These are phyloP conservation scores for Nesoenas mayeri DNA, from an alignment of 2,113 vertebrate species.

Conservation along the genomic window DNA sequence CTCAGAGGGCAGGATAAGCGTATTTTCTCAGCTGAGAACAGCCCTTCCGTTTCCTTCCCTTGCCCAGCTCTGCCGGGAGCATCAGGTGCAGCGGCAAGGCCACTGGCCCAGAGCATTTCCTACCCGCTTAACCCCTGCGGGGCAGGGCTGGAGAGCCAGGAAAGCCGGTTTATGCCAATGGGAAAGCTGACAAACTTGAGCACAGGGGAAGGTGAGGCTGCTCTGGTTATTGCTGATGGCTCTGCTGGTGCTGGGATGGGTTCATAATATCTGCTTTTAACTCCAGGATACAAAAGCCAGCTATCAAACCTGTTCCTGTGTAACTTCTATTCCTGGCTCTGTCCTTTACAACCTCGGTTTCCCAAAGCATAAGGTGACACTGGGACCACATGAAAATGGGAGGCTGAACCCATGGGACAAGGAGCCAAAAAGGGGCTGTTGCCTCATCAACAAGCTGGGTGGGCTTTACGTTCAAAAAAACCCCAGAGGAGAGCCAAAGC, in stretches of 20 bases:
- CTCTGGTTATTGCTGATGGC: background rate
- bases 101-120: background rate
- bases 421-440: background rate
- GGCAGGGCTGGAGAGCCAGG: background rate
- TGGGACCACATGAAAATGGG: background rate
- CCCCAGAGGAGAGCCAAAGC: background rate
- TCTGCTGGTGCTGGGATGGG: background rate
- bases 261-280: background rate
- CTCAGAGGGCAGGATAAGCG: conserved; percentile 35
- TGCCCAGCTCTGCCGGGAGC: background rate
- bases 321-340: background rate
- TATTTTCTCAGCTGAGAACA: conserved; percentile 56
- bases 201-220: background rate
- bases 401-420: background rate
- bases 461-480: background rate
- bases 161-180: background rate
- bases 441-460: background rate
- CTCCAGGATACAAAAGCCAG: background rate
- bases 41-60: conserved; percentile 66
- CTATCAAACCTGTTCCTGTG: background rate
- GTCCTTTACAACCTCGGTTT: background rate
- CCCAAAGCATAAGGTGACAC: background rate
- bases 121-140: conserved; percentile 13
- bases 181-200: background rate
- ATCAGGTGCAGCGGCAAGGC: conserved; percentile 65